Percentiles rank a stretch among this genome's conserved stretches.
phyloP scores from a whole-genome alignment of 2,113 vertebrate species.

The Eolophus roseicapilla region DNA sequence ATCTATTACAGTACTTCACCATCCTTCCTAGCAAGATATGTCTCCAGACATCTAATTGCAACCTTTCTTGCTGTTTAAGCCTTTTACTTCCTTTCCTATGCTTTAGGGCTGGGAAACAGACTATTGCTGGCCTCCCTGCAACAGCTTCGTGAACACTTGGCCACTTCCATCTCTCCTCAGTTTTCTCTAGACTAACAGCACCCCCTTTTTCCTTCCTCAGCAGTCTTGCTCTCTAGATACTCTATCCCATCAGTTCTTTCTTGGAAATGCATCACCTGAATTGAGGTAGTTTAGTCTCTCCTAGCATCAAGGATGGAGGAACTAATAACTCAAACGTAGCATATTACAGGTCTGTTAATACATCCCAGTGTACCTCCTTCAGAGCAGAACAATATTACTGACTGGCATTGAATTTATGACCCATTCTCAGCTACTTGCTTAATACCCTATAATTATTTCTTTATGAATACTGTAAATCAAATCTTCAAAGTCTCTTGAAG shows the following conservation, averaged over 20 bases:
- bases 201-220: neutral
- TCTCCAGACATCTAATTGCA: neutral
- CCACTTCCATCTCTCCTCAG: neutral
- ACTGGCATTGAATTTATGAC: neutral
- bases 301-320: neutral
- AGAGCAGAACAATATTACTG: neutral
- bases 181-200: neutral
- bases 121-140: neutral
- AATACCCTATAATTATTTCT: neutral
- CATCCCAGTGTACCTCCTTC: neutral
- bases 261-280: neutral
- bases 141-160: neutral
- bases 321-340: neutral
- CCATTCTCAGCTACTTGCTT: neutral
- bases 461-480: constrained; percentile 7
- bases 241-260: neutral
- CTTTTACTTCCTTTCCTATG: neutral
- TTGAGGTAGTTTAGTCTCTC: neutral
- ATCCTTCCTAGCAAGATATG: neutral
- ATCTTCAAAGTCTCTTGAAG: neutral
- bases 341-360: neutral
- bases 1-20: neutral
- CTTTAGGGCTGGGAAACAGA: neutral
- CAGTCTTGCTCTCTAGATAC: neutral
- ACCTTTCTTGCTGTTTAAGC: neutral